Percentiles rank a stretch among this genome's conserved stretches.
Conservation (phyloP, 2,888 invertebrate genomes). For the Aricia artaxerxes region DNA sequence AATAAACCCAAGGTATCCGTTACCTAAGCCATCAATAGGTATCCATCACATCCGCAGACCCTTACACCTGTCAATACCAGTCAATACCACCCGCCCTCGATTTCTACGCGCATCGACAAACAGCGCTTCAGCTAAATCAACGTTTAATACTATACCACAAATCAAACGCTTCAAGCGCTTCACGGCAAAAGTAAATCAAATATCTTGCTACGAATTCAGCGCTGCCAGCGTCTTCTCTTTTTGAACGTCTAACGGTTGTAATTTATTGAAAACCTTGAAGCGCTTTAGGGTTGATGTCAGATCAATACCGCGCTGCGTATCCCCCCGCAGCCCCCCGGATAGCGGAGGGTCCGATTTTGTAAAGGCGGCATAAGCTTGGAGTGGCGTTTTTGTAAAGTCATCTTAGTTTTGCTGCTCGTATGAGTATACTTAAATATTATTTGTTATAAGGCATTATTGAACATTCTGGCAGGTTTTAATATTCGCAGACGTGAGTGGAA, state of each 20-base stretch:
- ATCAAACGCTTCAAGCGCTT: conserved; percentile 42
- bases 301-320: conserved; percentile 66
- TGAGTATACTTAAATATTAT: not conserved
- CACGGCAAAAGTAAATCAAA: not conserved
- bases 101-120: not conserved
- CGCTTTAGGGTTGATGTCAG: conserved; percentile 48
- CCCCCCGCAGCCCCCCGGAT: conserved; percentile 49
- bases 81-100: conserved; percentile 10
- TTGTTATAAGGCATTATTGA: not conserved
- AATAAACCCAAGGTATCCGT: not conserved
- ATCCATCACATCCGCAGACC: not conserved
- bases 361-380: conserved; percentile 58
- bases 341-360: conserved; percentile 54
- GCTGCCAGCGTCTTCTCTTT: conserved; percentile 23
- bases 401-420: not conserved
- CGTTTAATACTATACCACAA: conserved; percentile 34
- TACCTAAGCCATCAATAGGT: conserved; percentile 1
- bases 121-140: conserved; percentile 35
- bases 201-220: not conserved
- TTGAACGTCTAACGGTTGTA: not conserved
- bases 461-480: not conserved
- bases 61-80: conserved; percentile 8
- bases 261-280: conserved; percentile 40
- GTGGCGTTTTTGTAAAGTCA: conserved; percentile 17
- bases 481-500: no score